phyloP scores from a whole-genome alignment of 2,113 vertebrate genomes.

The Eonycteris spelaea region DNA sequence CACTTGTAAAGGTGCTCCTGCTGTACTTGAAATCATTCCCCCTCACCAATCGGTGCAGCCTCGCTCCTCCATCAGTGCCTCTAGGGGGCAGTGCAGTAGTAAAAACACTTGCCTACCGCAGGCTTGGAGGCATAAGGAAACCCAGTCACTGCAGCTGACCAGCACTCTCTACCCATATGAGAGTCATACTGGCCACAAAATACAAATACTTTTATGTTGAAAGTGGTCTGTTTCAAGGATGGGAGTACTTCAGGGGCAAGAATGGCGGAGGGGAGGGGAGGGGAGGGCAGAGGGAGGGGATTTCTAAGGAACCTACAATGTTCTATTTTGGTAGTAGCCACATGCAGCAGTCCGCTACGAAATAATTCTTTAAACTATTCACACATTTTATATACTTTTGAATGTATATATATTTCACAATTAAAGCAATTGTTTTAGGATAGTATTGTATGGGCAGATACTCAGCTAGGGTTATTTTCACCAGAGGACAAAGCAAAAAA shows the following conservation, averaged over 20 bases:
- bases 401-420: not conserved
- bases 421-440: not conserved
- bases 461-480: not conserved
- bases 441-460: not conserved
- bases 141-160: rapidly evolving
- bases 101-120: not conserved
- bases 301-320: not conserved
- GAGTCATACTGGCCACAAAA: not conserved
- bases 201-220: not conserved
- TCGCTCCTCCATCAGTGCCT: not conserved
- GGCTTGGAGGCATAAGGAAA: rapidly evolving
- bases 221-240: not conserved
- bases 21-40: no score
- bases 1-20: not conserved
- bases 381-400: not conserved
- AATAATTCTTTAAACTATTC: not conserved
- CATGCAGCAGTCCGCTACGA: not conserved
- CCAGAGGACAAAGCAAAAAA: not conserved
- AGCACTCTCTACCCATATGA: not conserved
- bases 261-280: no score
- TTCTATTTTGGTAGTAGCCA: not conserved
- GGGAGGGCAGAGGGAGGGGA: no score
- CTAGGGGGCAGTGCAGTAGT: not conserved
- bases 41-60: rapidly evolving
- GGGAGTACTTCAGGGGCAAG: not conserved